A percentile compares a stretch with the other conserved stretches of the same genome.
These are phyloP conservation scores for Cnemophilus loriae DNA, from an alignment of 2,113 vertebrate genomes.

Conservation along the genomic window DNA sequence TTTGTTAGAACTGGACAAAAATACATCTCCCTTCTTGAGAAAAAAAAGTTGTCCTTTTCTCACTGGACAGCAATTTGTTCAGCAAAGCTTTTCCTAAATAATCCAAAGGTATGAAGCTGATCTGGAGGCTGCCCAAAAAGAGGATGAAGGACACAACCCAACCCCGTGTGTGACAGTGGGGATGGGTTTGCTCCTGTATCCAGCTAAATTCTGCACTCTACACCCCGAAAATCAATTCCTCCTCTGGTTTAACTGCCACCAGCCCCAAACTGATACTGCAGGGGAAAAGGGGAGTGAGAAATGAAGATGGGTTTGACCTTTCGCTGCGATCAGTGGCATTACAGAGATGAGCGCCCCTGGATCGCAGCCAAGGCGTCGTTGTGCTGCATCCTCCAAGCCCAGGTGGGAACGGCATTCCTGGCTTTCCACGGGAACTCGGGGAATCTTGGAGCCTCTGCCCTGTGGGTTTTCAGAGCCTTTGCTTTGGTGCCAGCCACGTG, in stretches of 20 bases:
- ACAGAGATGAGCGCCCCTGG: accelerated
- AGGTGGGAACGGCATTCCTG: no score
- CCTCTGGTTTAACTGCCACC: neutral
- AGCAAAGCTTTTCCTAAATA: neutral
- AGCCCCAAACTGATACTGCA: neutral
- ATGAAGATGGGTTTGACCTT: neutral
- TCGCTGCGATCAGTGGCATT: neutral
- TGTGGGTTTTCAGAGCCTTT: neutral
- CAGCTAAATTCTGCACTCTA: neutral
- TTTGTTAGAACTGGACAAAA: neutral
- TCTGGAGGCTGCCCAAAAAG: neutral
- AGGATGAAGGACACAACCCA: neutral
- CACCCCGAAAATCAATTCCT: neutral
- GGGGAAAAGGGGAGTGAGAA: neutral
- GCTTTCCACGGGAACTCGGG: neutral
- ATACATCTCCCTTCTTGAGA: neutral
- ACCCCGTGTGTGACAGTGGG: neutral
- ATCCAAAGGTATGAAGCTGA: neutral
- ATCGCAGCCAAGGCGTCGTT: no score
- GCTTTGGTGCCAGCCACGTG: neutral
- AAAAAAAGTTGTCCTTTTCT: neutral
- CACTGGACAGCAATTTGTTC: neutral
- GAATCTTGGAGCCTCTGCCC: neutral
- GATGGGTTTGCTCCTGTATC: neutral
- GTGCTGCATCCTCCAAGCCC: no score